phyloP scores from a whole-genome alignment of 1,140 invertebrate species.

The Trichonephila clavipes region DNA sequence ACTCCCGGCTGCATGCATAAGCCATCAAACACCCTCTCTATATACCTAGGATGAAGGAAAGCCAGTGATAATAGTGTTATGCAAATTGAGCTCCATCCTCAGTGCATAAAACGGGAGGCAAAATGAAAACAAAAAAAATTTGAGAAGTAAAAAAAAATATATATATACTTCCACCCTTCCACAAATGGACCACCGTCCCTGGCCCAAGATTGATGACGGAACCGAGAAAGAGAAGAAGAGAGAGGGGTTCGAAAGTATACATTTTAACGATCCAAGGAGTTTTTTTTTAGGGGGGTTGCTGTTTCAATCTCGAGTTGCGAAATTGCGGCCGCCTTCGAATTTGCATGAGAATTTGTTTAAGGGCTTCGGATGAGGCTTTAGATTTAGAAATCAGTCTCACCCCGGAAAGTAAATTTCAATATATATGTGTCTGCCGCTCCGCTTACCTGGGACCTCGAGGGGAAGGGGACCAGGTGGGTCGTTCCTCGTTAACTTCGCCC shows the following conservation, averaged over 20 bases:
- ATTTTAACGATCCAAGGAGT: slow-evolving; percentile 38
- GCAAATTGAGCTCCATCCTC: slow-evolving; percentile 68
- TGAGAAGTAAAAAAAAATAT: neutral
- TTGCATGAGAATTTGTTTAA: slow-evolving; percentile 75
- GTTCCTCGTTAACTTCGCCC: no score
- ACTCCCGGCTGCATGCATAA: slow-evolving; percentile 59
- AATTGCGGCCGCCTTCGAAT: slow-evolving; percentile 53
- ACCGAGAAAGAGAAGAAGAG: neutral
- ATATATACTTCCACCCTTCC: slow-evolving; percentile 15
- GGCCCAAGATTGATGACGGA: slow-evolving; percentile 65
- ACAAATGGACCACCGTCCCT: slow-evolving; percentile 50
- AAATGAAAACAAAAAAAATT: neutral
- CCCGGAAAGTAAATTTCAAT: slow-evolving; percentile 35
- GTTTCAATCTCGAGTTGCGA: slow-evolving; percentile 68
- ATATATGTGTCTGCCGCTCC: neutral
- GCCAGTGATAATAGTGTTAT: slow-evolving; percentile 74
- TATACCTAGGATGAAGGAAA: slow-evolving; percentile 26
- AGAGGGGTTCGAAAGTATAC: slow-evolving; percentile 22
- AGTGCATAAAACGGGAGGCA: neutral
- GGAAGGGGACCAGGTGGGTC: no score
- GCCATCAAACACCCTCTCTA: slow-evolving; percentile 69
- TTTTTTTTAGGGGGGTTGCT: neutral
- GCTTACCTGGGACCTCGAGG: neutral
- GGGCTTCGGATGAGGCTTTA: slow-evolving; percentile 28
- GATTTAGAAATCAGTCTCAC: slow-evolving; percentile 36